Percentiles rank a stretch among this genome's conserved stretches.
Evolutionary conservation across 2,113 vertebrate genomes (phyloP).

Genomic region (Petrocephalus microphthalmus): DNA sequence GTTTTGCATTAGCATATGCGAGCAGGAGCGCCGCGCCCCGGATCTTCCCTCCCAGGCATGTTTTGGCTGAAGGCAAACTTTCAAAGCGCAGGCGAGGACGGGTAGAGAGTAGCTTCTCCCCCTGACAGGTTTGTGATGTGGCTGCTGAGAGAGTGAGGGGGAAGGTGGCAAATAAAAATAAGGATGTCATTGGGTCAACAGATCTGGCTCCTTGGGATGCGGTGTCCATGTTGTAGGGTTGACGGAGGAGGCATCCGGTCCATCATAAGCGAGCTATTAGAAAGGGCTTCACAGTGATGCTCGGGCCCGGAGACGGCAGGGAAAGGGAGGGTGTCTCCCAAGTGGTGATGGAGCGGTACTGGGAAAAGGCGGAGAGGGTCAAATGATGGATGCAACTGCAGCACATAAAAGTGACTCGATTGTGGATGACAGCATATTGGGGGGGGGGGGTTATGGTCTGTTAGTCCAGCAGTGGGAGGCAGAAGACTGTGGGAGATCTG

Average conservation of each 20-base stretch:
- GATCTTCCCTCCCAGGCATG: conserved; percentile 14
- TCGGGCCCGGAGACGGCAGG: background rate
- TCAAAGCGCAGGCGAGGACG: background rate
- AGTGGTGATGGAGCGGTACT: background rate
- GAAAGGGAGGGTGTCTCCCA: background rate
- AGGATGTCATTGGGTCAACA: background rate
- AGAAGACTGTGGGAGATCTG: background rate
- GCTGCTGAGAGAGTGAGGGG: background rate
- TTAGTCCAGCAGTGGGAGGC: background rate
- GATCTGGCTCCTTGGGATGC: background rate
- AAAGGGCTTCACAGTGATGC: background rate
- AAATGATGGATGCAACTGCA: background rate
- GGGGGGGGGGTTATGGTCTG: background rate
- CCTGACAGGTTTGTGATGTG: background rate
- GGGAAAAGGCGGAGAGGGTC: background rate
- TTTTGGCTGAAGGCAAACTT: conserved; percentile 26
- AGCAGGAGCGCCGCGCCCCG: conserved; percentile 16
- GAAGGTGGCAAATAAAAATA: background rate
- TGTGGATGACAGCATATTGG: background rate
- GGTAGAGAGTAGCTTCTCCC: background rate
- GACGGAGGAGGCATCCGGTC: background rate
- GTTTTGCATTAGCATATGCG: conserved; percentile 26
- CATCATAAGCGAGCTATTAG: background rate
- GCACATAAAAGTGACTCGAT: background rate
- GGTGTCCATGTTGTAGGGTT: background rate